Evolutionary conservation across 2,888 invertebrate genomes (phyloP).

Genomic region (Phaonia tiefii): DNA sequence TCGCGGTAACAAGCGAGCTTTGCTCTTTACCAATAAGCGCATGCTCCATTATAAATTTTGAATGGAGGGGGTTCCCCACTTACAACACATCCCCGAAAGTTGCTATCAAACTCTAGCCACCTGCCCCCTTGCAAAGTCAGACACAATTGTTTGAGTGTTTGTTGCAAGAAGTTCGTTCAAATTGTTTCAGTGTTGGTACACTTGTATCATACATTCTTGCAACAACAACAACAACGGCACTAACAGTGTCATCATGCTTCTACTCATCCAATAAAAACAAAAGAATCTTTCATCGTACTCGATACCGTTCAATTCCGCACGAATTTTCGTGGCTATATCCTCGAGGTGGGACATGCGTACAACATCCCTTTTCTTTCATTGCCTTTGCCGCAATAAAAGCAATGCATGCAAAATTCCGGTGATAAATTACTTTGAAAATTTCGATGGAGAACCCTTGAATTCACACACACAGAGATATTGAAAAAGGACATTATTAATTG

Average conservation of each 20-base stretch:
- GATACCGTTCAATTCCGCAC: constrained; percentile 64
- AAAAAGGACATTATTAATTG: constrained; percentile 32
- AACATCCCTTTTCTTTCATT: neutral
- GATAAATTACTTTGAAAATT: constrained; percentile 31
- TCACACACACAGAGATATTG: constrained; percentile 1
- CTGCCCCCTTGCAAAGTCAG: neutral
- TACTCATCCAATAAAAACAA: constrained; percentile 66
- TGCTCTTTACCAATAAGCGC: constrained; percentile 38
- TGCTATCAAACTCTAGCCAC: neutral
- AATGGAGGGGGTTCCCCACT: constrained; percentile 1
- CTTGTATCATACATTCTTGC: neutral
- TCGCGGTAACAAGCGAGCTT: neutral
- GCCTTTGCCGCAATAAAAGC: neutral
- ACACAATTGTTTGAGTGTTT: constrained; percentile 25
- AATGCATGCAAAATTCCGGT: constrained; percentile 24
- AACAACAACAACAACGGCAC: neutral
- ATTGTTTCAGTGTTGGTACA: neutral
- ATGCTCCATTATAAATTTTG: constrained; percentile 42
- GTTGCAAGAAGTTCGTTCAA: constrained; percentile 9
- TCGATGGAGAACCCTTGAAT: constrained; percentile 19
- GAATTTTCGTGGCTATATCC: constrained; percentile 13
- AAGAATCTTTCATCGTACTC: constrained; percentile 64
- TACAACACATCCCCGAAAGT: neutral
- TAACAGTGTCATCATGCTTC: no score
- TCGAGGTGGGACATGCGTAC: constrained; percentile 6